Evolutionary conservation across 2,113 vertebrate genomes (phyloP).

Genomic region (Ameiurus melas): DNA sequence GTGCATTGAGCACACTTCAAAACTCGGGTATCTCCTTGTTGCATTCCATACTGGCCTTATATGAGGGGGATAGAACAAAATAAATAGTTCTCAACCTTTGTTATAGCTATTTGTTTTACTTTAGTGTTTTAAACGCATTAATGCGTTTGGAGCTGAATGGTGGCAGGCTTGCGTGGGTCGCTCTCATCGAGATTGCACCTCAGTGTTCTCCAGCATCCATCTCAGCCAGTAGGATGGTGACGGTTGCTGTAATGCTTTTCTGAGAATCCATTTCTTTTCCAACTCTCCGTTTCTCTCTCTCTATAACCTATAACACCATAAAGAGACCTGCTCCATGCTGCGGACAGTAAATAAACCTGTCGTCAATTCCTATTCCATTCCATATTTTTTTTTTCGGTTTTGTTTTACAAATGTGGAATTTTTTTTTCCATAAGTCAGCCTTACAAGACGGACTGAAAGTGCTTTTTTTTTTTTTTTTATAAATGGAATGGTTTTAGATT

Average conservation of each 20-base stretch:
- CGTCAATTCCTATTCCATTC: conserved; percentile 77
- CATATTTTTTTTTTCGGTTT: conserved; percentile 64
- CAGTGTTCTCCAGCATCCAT: conserved; percentile 68
- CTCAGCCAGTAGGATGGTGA: conserved; percentile 24
- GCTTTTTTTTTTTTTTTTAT: conserved; percentile 71
- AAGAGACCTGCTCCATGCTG: conserved; percentile 70
- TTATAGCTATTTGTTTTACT: conserved; percentile 76
- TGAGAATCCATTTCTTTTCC: conserved; percentile 32
- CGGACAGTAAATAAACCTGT: conserved; percentile 58
- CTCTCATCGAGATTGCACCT: conserved; percentile 35
- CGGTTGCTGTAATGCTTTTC: conserved; percentile 21
- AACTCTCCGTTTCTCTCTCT: conserved; percentile 48
- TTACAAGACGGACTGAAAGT: conserved; percentile 86
- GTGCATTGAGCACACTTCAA: conserved; percentile 48
- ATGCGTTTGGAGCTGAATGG: conserved; percentile 58
- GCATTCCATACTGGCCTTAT: conserved; percentile 82
- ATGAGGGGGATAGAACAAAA: conserved; percentile 78
- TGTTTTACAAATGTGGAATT: conserved; percentile 63
- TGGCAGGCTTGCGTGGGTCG: conserved; percentile 59
- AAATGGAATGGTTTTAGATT: conserved; percentile 87
- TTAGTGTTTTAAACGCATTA: conserved; percentile 80
- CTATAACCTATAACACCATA: conserved; percentile 65
- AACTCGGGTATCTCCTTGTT: conserved; percentile 54
- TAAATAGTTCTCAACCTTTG: conserved; percentile 83
- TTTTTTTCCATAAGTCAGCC: conserved; percentile 65